Evolutionary conservation across 2,888 invertebrate species (phyloP).

Genomic region (Keiferia lycopersicella): DNA sequence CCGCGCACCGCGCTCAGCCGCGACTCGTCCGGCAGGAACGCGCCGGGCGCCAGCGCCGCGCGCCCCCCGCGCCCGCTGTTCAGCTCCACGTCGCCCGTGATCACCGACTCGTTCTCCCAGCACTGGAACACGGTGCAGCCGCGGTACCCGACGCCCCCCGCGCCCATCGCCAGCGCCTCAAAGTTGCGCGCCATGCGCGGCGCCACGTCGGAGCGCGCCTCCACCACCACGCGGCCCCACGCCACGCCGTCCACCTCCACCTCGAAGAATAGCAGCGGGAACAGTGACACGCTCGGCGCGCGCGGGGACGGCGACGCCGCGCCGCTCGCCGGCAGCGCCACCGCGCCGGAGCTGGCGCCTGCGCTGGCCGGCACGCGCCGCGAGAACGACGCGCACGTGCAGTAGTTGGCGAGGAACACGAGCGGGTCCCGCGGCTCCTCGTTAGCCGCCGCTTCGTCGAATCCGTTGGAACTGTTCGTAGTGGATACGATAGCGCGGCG

Average conservation of each 20-base stretch:
- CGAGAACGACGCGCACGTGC: conserved; percentile 49
- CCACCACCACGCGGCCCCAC: conserved; percentile 87
- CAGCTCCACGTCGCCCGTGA: conserved; percentile 90
- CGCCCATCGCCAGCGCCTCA: conserved; percentile 85
- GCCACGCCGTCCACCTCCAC: conserved; percentile 87
- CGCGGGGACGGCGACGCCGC: conserved; percentile 55
- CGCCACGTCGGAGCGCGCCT: conserved; percentile 88
- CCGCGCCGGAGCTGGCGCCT: conserved; percentile 38
- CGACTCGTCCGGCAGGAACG: conserved; percentile 91
- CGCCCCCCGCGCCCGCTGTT: conserved; percentile 91
- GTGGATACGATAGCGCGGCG: conserved; percentile 84
- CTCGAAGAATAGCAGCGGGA: conserved; percentile 88
- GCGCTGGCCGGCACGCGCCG: conserved; percentile 44
- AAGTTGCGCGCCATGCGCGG: conserved; percentile 92
- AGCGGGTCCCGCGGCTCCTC: conserved; percentile 38
- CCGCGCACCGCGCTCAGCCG: conserved; percentile 88
- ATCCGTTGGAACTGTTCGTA: conserved; percentile 33
- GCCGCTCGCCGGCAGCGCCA: conserved; percentile 37
- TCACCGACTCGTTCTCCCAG: conserved; percentile 91
- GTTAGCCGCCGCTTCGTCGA: conserved; percentile 81
- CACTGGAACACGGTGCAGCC: conserved; percentile 91
- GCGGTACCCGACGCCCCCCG: conserved; percentile 88
- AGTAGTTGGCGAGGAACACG: conserved; percentile 34
- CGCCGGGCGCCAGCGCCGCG: conserved; percentile 88
- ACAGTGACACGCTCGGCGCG: conserved; percentile 54